These are phyloP conservation scores for Aricia agestis DNA, from an alignment of 1,140 invertebrate genomes.

Conservation along the genomic window DNA sequence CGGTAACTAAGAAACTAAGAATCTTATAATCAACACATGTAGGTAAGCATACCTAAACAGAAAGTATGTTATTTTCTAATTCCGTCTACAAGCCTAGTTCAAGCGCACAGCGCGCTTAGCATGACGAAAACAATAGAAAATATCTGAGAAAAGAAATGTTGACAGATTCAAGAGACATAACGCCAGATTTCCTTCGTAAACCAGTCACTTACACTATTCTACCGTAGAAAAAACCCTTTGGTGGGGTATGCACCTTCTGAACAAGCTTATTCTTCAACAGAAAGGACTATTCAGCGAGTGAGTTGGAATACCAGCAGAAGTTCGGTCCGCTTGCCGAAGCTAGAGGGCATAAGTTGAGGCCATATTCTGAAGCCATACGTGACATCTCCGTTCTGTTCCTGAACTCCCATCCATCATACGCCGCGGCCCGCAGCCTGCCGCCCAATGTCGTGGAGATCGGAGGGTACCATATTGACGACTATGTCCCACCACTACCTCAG, in stretches of 20 bases:
- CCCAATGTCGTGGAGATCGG: background rate
- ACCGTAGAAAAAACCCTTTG: background rate
- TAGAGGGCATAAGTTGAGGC: background rate
- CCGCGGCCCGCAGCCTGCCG: background rate
- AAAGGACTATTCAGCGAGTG: background rate
- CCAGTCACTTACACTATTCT: too few relatives aligned
- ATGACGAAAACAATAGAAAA: too few relatives aligned
- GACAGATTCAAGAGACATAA: too few relatives aligned
- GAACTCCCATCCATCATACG: background rate
- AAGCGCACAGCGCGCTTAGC: too few relatives aligned
- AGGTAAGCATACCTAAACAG: too few relatives aligned
- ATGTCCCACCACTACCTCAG: background rate
- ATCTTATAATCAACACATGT: too few relatives aligned
- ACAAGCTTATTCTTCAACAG: background rate
- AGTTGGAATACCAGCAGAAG: background rate
- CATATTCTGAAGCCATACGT: background rate
- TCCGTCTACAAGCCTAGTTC: too few relatives aligned
- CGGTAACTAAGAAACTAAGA: too few relatives aligned
- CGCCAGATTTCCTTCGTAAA: too few relatives aligned
- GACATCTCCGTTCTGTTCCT: background rate
- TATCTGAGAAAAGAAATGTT: too few relatives aligned
- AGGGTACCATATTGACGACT: background rate
- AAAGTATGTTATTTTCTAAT: too few relatives aligned
- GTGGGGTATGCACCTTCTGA: background rate
- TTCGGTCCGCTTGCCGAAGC: background rate